Evolutionary conservation across 2,888 invertebrate genomes (phyloP).

Genomic region (Ormyrus nitidulus): DNA sequence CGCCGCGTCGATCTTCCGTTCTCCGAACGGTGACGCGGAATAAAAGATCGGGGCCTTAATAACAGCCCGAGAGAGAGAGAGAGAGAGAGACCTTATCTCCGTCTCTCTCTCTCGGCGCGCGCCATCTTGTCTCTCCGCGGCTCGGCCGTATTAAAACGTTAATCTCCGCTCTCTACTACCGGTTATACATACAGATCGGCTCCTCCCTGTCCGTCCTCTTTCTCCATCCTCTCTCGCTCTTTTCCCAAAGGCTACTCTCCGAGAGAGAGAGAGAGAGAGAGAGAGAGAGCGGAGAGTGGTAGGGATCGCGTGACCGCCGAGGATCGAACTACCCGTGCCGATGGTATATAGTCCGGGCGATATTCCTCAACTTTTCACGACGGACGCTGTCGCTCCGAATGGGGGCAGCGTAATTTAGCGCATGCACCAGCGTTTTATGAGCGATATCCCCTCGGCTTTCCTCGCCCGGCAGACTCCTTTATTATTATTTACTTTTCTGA

Average conservation of each 20-base stretch:
- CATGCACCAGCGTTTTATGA: too few relatives aligned
- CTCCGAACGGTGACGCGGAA: conserved; percentile 56
- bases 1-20: conserved; percentile 38
- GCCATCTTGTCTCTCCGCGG: conserved; percentile 52
- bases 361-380: conserved; percentile 31
- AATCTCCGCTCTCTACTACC: conserved; percentile 69
- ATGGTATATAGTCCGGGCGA: neutral
- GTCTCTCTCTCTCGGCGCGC: neutral
- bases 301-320: conserved; percentile 26
- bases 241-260: neutral
- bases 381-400: neutral
- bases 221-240: conserved; percentile 18
- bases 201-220: conserved; percentile 44
- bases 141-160: conserved; percentile 71
- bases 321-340: conserved; percentile 2
- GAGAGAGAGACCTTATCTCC: conserved; percentile 42
- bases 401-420: too few relatives aligned
- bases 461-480: neutral
- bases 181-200: conserved; percentile 58
- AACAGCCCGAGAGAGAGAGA: conserved; percentile 49
- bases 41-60: conserved; percentile 59
- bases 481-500: too few relatives aligned
- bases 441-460: neutral
- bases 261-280: too few relatives aligned
- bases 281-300: too few relatives aligned